Evolutionary conservation across 92 coral and sea anemone species (phyloP), one percentile per base, ranked within the genome.

Genomic region (Paragorgia papillata): DNA sequence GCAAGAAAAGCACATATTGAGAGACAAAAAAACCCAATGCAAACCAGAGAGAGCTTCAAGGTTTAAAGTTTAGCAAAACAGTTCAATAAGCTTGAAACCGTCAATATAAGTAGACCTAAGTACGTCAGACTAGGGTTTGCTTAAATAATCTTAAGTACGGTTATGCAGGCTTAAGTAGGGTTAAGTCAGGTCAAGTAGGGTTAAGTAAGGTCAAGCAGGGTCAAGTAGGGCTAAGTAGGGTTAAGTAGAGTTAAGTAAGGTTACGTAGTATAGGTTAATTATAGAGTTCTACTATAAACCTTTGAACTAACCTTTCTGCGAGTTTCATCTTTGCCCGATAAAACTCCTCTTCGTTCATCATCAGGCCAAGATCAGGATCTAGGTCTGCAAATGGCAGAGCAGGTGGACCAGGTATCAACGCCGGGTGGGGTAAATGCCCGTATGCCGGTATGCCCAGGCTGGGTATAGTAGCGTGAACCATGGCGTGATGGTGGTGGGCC

Each of bases 331-430:
- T 82, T 32, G 82, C 66, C 67, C 83, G 82, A 55, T 85, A 82
- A 65, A 94, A 94, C 79, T 90, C 98, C 50, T 89, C 89, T 34
- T 94, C 97, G 27, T 85, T 67, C 89, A 94, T 88, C 39, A 92
- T 96, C 9, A 91, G 91, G 30, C 71, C 71, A 8, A 53, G 8
- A 17, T 58, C 78, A 20, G 64, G 44, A 3, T 19, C 60, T 9
- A 69, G 58, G 29, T 19, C 85, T 76, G 37, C 64, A 83, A 13
- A 58, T 1, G 26, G 75, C 8, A 68, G 46, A 7, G 64, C 32
- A 10, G n/a, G 46, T 18, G 17, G 64, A 43, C 3, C 40, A 28
- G n/a, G 64, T 24, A 35, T 58, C 50, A 56, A 6, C 14, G 62
- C 13, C 62, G 62, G 62, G 62, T 56, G 62, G 33, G 62, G 12